phyloP scores from a whole-genome alignment of 2,797 vertebrate genomes.

The Notoglanidium macrostoma region DNA sequence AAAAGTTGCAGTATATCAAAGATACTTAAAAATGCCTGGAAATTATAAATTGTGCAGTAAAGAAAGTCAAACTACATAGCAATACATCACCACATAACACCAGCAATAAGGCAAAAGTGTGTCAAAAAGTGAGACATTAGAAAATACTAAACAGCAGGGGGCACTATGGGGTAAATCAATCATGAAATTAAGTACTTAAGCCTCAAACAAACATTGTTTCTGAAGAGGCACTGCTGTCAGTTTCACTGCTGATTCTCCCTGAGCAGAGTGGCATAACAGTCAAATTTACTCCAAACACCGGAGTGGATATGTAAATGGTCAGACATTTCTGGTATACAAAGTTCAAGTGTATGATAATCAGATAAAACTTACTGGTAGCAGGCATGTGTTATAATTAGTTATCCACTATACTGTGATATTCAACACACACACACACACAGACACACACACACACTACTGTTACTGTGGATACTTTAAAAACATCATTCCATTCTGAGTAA shows the following conservation, averaged over 20 bases:
- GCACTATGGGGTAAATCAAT: constrained; percentile 24
- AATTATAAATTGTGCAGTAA: not conserved
- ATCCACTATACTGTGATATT: not conserved
- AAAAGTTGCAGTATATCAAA: not conserved
- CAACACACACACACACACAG: not conserved
- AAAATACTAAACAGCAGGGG: constrained; percentile 46
- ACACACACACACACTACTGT: not conserved
- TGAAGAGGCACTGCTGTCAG: constrained; percentile 22
- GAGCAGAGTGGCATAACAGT: constrained; percentile 25
- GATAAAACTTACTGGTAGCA: not conserved
- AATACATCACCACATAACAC: not conserved
- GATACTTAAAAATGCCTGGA: not conserved
- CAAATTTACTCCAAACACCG: constrained; percentile 21
- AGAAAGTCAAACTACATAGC: not conserved
- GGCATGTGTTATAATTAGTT: not conserved
- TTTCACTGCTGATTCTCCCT: constrained; percentile 27
- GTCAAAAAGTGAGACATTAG: not conserved
- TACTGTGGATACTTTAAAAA: not conserved
- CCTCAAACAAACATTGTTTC: not conserved
- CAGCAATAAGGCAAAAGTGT: not conserved
- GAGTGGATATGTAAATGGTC: constrained; percentile 1
- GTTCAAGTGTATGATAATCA: not conserved
- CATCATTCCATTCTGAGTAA: not conserved
- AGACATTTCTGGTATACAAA: constrained; percentile 1
- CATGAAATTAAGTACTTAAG: not conserved